Evolutionary conservation across 2,113 vertebrate species (phyloP), one percentile per base, ranked within the genome.

Genomic region (Psophia crepitans): DNA sequence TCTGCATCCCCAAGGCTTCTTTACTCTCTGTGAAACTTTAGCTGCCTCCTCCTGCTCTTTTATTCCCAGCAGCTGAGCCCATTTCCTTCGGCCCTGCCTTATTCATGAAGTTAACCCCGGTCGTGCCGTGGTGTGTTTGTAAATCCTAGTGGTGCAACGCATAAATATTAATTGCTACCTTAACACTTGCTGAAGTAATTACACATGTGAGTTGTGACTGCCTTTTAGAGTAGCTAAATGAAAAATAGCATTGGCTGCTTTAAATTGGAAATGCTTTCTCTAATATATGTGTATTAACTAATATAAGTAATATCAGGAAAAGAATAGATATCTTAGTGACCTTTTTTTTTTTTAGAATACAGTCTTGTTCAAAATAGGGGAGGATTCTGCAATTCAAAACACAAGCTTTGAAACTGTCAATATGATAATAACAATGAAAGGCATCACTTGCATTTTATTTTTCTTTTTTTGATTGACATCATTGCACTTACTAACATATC

Each of bases 401-500:
- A 71, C 14, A n/a, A 64, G 27, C 24, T 79, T 79, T 84, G 39
- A 84, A 91, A 49, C 15, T 58, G 23, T 63, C 53, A 27, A 14
- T 65, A 30, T 27, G 24, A 57, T 56, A 41, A 23, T 56, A 77
- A 70, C 24, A 90, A 60, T 61, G 66, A 83, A 90, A 87, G 66
- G 61, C 41, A 53, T 77, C 57, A 35, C 28, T 91, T 76, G 41
- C 14, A 16, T 14, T 64, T 64, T 22, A 13, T 91, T 89, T 70
- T 85, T 66, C 20, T 70, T 54, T 88, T 75, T 84, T 77, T 90
- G 74, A 93, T 68, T 87, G 91, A 87, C 84, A 94, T 79, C 41
- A 46, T 37, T 91, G 81, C 63, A 32, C 41, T 91, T 93, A 73
- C 81, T 85, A 76, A 89, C 76, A 82, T 60, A 82, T 65, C 57